These are phyloP conservation scores for Uromys caudimaculatus DNA, from an alignment of 2,797 vertebrate genomes.

Conservation along the genomic window DNA sequence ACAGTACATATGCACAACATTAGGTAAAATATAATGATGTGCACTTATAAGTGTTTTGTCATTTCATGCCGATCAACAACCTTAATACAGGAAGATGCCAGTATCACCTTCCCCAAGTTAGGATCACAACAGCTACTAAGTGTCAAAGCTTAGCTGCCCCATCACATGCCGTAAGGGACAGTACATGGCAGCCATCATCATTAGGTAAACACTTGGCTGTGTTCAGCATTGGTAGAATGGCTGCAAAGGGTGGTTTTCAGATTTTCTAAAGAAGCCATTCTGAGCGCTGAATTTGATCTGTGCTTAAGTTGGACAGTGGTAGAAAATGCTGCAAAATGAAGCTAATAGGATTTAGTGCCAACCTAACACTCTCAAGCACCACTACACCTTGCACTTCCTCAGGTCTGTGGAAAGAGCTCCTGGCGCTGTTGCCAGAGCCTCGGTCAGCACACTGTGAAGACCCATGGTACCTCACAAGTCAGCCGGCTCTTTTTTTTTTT, in stretches of 20 bases:
- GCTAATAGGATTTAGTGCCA: neutral
- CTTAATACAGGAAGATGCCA: neutral
- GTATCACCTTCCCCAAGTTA: neutral
- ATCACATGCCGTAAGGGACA: rapidly evolving
- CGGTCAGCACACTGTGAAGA: neutral
- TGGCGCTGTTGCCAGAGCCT: neutral
- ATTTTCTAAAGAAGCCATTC: neutral
- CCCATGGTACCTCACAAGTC: neutral
- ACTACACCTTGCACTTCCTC: neutral
- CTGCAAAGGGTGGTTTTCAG: neutral
- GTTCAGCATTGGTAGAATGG: neutral
- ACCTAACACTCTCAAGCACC: neutral
- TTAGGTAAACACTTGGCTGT: neutral
- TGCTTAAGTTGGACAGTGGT: neutral
- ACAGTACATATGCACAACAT: neutral
- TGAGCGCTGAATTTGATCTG: neutral
- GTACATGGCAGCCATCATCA: too few relatives aligned
- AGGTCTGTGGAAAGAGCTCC: neutral
- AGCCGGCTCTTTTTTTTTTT: too few relatives aligned
- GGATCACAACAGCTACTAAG: neutral
- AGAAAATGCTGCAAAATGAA: constrained; percentile 4
- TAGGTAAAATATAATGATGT: neutral
- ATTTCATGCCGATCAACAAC: neutral
- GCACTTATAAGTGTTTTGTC: neutral
- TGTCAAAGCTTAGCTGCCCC: neutral